Evolutionary conservation across 2,797 vertebrate genomes (phyloP).

Genomic region (Chloroceryle amazona): DNA sequence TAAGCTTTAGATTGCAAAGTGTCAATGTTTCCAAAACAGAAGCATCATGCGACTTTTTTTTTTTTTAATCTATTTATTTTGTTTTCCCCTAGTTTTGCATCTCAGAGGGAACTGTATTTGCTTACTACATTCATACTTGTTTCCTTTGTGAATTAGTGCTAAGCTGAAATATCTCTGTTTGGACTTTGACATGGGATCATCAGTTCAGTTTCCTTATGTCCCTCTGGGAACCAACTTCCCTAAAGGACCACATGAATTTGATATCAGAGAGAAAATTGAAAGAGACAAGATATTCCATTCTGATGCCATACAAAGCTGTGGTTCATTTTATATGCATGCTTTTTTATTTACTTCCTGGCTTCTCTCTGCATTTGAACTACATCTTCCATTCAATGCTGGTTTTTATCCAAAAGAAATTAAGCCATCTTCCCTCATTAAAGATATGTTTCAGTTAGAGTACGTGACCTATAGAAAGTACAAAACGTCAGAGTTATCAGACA

Average conservation of each 20-base stretch:
- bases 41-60: background rate
- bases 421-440: background rate
- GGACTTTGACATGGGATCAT: background rate
- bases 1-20: background rate
- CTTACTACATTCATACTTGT: background rate
- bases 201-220: conserved; percentile 11
- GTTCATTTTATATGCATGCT: background rate
- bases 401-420: background rate
- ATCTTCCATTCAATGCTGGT: background rate
- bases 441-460: background rate
- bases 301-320: background rate
- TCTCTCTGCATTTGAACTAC: background rate
- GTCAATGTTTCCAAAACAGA: background rate
- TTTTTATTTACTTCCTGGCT: background rate
- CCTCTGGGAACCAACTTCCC: background rate
- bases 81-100: background rate
- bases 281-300: conserved; percentile 36
- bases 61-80: background rate
- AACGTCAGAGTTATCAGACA: background rate
- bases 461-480: background rate
- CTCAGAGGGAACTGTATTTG: background rate
- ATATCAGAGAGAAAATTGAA: conserved; percentile 34
- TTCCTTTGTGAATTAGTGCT: conserved; percentile 2
- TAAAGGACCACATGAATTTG: background rate
- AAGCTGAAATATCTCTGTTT: background rate